A percentile compares a stretch with the other conserved stretches of the same genome.
phyloP scores from a whole-genome alignment of 2,888 invertebrate species.

The Rotaria socialis region DNA sequence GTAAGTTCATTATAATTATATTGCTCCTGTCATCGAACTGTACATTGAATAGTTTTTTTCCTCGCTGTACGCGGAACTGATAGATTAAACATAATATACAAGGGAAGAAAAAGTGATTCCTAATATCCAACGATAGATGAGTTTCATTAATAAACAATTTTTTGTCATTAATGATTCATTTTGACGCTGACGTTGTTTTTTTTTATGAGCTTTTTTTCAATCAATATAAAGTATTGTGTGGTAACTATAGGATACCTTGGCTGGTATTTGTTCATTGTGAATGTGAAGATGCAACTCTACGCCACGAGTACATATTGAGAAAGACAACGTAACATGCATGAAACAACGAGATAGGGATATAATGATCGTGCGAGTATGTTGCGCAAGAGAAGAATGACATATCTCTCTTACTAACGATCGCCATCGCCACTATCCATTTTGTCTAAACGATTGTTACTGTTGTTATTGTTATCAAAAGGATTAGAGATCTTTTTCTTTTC shows the following conservation, averaged over 20 bases:
- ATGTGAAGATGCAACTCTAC: neutral
- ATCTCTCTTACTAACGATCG: conserved; percentile 9
- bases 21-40: neutral
- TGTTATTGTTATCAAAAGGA: neutral
- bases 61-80: neutral
- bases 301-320: neutral
- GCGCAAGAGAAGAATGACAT: conserved; percentile 7
- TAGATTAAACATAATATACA: neutral
- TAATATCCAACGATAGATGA: neutral
- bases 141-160: neutral
- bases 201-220: neutral
- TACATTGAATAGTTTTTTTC: neutral
- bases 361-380: neutral
- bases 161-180: neutral
- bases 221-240: neutral
- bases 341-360: neutral
- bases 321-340: neutral
- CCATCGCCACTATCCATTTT: conserved; percentile 23
- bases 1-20: neutral
- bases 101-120: neutral
- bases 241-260: neutral
- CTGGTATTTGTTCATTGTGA: neutral
- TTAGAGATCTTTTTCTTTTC: neutral
- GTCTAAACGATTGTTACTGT: conserved; percentile 5
- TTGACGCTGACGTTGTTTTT: neutral